Base-by-base conservation (phyloP, 2,797 vertebrate genomes). In the Silurus lanzhouensis region DNA sequence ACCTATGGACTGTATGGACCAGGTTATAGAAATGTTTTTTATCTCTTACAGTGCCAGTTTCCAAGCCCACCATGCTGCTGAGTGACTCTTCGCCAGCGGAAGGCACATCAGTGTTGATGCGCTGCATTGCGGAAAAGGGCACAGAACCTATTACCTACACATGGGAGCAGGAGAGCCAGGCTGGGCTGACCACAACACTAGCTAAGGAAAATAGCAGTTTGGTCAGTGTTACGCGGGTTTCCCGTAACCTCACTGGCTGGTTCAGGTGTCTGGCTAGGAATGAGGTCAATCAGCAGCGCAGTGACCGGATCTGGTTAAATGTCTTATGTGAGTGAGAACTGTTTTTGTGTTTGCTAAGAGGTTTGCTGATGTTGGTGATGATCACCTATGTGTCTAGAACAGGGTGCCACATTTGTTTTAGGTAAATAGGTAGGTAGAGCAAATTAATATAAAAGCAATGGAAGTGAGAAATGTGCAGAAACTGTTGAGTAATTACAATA, bases 161-260 rank as follows among this genome's bases (percentile, higher is more conserved):
- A 81, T 99, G 97, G 97, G 92, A 96, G 44, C 95, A 94, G 57
- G 93, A 91, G 87, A 92, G 82, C 2, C 86, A 86, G 17, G 79
- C 27, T 10, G 94, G 95, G 14, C 90, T 89, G 9, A 2, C 87
- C 13, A 89, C 93, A 46, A 83, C 52, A 2, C 84, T 96, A 48
- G 86, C 92, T 2, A 92, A 93, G 57, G 89, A 91, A 58, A 92
- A 79, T 19, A 88, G 76, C 58, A 92, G 52, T 14, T 4, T 90
- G 20, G 90, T 97, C 83, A 92, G 87, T 57, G 85, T 98, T 87
- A 94, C 93, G 0, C 88, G 93, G 0, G 89, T 96, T 72, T 96
- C 92, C 88, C 95, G 96, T 17, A 95, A 95, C 68, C 94, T 96
- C 89, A 93, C 94, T 0, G 97, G 97, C 88, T 97, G 95, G 96